Evolutionary conservation across 2,888 invertebrate genomes (phyloP), one percentile per base, ranked within the genome.

Genomic region (Drosophila helvetica): DNA sequence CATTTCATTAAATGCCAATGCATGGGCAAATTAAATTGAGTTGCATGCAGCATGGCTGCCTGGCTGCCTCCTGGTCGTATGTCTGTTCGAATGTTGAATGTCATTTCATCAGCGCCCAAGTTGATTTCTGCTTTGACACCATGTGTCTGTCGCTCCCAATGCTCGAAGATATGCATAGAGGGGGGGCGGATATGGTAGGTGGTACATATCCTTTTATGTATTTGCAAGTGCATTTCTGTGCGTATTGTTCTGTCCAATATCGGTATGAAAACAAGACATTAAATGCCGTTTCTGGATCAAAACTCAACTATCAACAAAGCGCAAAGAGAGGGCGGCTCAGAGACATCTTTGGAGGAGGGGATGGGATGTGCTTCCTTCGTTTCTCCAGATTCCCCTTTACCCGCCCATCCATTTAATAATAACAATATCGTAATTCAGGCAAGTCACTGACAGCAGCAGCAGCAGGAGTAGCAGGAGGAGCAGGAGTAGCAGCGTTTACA

Each of bases 381-480:
- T 5, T 47, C 56, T 46, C 55, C 73, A 51, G 64, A 47, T 57
- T 52, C 47, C 51, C 65, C 52, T 61, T 61, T 64, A 75, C 68
- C 68, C 75, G 59, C 79, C 77, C 86, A 90, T 88, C 89, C 88
- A 88, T 90, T 90, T 89, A 85, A 84, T 90, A 89, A 88, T 82
- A 85, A 85, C 86, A 87, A 87, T 86, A 88, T 90, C 90, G 90
- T 89, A 90, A 89, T 90, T 90, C 88, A 88, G 88, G 81, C 85
- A 86, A 88, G 84, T 88, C 86, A 62, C 79, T 82, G 82, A 73
- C 86, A 86, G 81, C 33, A 58, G 47, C 50, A 65, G 69, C 69
- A 54, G 58, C 62, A 50, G 46, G 61, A 38, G 38, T 6, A 38
- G 15, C 1, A 6, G 15, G 84, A 86, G 79, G 19, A 57, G 52